Conservation (phyloP, 2,888 invertebrate species). For the Aspidiotus destructor region DNA sequence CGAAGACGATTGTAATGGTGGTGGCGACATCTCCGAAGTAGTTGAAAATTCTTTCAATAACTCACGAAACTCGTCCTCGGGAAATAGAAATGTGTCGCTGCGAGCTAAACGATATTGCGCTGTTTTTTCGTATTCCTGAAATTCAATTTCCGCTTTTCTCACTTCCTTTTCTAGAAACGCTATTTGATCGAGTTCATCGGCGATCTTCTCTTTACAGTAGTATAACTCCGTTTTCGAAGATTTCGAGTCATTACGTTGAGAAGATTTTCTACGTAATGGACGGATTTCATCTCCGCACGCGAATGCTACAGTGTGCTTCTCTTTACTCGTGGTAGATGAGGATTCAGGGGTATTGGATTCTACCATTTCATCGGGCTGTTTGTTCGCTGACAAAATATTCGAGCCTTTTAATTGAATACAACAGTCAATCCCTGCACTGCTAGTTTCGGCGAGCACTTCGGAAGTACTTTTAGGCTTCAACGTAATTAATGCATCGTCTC, state of each 20-base stretch:
- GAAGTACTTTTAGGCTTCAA: neutral
- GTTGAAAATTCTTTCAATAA: slow-evolving; percentile 11
- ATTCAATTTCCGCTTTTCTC: neutral
- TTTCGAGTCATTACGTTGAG: neutral
- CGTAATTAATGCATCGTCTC: slow-evolving; percentile 3
- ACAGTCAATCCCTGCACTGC: neutral
- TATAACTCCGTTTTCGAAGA: slow-evolving; percentile 2
- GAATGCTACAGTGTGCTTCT: neutral
- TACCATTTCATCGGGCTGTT: neutral
- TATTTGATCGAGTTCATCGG: slow-evolving; percentile 4
- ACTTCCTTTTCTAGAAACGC: slow-evolving; percentile 15
- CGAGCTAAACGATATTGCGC: neutral
- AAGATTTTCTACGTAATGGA: too few species aligned
- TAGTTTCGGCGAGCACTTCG: neutral
- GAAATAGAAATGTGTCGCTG: neutral
- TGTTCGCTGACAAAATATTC: neutral
- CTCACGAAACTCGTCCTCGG: slow-evolving; percentile 5
- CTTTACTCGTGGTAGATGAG: neutral
- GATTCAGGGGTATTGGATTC: neutral
- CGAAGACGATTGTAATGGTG: neutral
- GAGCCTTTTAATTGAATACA: neutral
- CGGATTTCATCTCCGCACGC: neutral
- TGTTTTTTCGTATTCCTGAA: slow-evolving; percentile 8
- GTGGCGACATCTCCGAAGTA: neutral
- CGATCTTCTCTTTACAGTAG: slow-evolving; percentile 16